Base-by-base conservation (phyloP, 2,888 invertebrate genomes). In the Podabrus alpinus region DNA sequence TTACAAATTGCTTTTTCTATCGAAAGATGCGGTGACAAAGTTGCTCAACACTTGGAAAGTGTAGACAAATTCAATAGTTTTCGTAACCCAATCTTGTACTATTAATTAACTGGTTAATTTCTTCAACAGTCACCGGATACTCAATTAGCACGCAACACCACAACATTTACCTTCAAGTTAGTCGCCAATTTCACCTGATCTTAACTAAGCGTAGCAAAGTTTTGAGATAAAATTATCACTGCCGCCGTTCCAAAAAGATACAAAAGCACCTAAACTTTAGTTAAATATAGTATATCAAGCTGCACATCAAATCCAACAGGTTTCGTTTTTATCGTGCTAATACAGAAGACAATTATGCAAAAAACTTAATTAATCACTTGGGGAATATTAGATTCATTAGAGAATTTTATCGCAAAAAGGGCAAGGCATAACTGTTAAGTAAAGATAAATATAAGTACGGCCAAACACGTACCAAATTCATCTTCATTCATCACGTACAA, bases 81-180 rank as follows among this genome's bases (percentile, higher is more conserved):
- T 64, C 62, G 21, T 66, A 17, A 66, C 15, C 59, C 15, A 66
- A 69, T 73, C 69, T 64, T 59, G 16, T 59, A 68, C 64, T 72
- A 69, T 68, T 75, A 75, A 75, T 75, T 72, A 75, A 62, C 59
- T 68, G 21, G 19, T 71, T 24, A 72, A 68, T 66, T 71, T 59
- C 69, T 71, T n/a, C 59, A 68, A 15, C 67, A 59, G 71, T 25
- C 59, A 75, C 21, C 71, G 67, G 71, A 75, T 74, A 74, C 72
- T 25, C 69, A 68, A 75, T 75, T 75, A 72, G 62, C 75, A 75
- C 75, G 71, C 75, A 75, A 75, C 69, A 75, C 72, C 75, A 24
- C 71, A 68, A 72, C 62, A 68, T 59, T 68, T 68, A 59, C 29
- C 59, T 64, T 19, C 16, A 61, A 69, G 60, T 59, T 68, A 29